Percentiles rank a stretch among this genome's conserved stretches.
These are phyloP conservation scores for Leptonema lineaticorne DNA, from an alignment of 1,140 invertebrate genomes.

Conservation along the genomic window DNA sequence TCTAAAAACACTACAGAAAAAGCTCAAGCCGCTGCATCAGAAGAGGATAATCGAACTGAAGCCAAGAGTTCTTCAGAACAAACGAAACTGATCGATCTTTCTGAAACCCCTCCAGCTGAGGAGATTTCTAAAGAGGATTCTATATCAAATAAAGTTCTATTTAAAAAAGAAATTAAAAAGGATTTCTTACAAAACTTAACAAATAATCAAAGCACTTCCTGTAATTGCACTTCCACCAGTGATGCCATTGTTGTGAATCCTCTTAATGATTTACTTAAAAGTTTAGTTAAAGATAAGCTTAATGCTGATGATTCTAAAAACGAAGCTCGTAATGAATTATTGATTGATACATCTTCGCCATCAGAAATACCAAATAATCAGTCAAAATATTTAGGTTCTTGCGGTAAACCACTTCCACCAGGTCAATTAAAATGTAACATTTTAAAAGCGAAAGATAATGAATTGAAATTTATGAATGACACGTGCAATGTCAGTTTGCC, in stretches of 20 bases:
- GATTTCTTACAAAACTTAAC: slow-evolving; percentile 51
- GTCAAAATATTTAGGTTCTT: slow-evolving; percentile 59
- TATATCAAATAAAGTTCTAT: slow-evolving; percentile 53
- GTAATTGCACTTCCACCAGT: slow-evolving; percentile 51
- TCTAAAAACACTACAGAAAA: slow-evolving; percentile 48
- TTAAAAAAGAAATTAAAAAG: slow-evolving; percentile 50
- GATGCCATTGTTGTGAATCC: slow-evolving; percentile 55
- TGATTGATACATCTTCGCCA: slow-evolving; percentile 55
- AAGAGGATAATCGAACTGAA: slow-evolving; percentile 44
- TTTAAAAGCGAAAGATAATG: slow-evolving; percentile 72
- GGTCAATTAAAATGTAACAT: slow-evolving; percentile 95
- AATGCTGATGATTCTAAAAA: slow-evolving; percentile 61
- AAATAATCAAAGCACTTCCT: slow-evolving; percentile 47
- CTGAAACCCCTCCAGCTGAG: slow-evolving; percentile 47
- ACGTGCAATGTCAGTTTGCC: slow-evolving; percentile 50
- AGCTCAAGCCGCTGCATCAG: background rate
- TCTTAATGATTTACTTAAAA: slow-evolving; percentile 53
- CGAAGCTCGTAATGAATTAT: slow-evolving; percentile 59
- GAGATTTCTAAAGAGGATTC: slow-evolving; percentile 53
- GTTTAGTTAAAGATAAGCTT: slow-evolving; percentile 57
- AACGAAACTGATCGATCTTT: slow-evolving; percentile 47
- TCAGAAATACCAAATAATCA: slow-evolving; percentile 69
- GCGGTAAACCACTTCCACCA: slow-evolving; percentile 71
- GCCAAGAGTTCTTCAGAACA: background rate
- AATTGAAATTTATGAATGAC: slow-evolving; percentile 54